These are phyloP conservation scores for Petrocephalus schoutedeni DNA, from an alignment of 2,797 vertebrate genomes.

Conservation along the genomic window DNA sequence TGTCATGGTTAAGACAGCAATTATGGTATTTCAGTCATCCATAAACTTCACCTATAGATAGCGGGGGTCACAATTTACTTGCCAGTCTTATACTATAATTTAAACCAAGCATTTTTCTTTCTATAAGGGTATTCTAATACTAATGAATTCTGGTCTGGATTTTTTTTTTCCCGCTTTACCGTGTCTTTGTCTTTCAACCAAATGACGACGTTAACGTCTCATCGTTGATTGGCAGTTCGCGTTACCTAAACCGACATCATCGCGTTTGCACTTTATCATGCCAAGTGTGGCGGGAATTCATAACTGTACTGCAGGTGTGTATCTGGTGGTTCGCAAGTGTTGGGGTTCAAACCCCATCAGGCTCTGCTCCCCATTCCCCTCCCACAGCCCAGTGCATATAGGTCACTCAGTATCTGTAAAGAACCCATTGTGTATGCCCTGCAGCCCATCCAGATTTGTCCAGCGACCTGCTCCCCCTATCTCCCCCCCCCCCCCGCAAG, in stretches of 20 bases:
- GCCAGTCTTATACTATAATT: slow-evolving; percentile 51
- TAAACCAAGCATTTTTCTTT: slow-evolving; percentile 56
- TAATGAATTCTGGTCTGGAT: neutral
- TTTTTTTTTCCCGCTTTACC: no score
- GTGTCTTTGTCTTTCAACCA: neutral
- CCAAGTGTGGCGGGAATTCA: neutral
- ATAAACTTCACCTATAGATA: slow-evolving; percentile 63
- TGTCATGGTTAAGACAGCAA: slow-evolving; percentile 55
- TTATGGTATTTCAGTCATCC: slow-evolving; percentile 64
- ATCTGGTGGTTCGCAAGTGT: neutral
- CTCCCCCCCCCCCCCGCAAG: neutral
- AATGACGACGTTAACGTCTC: neutral
- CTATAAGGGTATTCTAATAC: neutral
- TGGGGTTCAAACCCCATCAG: no score
- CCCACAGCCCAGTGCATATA: neutral
- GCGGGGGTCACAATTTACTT: slow-evolving; percentile 48
- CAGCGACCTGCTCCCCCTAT: neutral
- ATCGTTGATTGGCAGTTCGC: neutral
- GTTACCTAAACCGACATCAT: neutral
- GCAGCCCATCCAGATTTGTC: neutral
- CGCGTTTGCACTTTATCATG: neutral
- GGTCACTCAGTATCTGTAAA: neutral
- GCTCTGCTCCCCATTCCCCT: neutral
- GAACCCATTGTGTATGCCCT: neutral
- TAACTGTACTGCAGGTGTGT: neutral